Evolutionary conservation across 2,888 invertebrate genomes (phyloP).

Genomic region (Graphium colonna): DNA sequence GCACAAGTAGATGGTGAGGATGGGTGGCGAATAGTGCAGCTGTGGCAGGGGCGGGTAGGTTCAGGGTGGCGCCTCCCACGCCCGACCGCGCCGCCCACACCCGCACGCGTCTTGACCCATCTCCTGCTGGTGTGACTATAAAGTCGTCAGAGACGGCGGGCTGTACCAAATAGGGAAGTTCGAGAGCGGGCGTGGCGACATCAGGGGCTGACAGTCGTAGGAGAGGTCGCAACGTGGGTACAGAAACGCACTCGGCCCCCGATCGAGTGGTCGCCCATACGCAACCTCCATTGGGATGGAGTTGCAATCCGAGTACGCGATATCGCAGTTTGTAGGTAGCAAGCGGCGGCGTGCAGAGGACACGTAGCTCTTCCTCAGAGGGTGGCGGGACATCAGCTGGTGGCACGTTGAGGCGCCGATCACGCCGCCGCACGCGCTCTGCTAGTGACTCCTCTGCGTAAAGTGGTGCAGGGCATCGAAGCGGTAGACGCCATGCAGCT

Average conservation of each 20-base stretch:
- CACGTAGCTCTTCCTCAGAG: constrained; percentile 42
- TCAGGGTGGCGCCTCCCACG: constrained; percentile 28
- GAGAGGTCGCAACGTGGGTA: constrained; percentile 44
- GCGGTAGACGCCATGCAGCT: constrained; percentile 39
- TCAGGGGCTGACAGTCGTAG: constrained; percentile 34
- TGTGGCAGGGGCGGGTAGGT: constrained; percentile 26
- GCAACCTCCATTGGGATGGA: constrained; percentile 41
- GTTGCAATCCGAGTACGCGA: constrained; percentile 41
- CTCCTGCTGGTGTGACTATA: constrained; percentile 35
- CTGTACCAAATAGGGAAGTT: constrained; percentile 39
- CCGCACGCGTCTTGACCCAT: constrained; percentile 24
- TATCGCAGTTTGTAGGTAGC: constrained; percentile 28
- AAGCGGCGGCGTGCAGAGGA: constrained; percentile 41
- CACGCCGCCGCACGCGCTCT: constrained; percentile 30
- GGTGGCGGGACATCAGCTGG: constrained; percentile 30
- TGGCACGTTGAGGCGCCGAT: constrained; percentile 30
- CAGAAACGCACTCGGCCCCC: constrained; percentile 45
- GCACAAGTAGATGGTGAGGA: constrained; percentile 29
- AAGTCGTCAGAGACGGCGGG: constrained; percentile 39
- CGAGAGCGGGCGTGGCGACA: constrained; percentile 16
- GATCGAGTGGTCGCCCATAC: constrained; percentile 46
- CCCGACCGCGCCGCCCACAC: constrained; percentile 29
- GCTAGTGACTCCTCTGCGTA: constrained; percentile 29
- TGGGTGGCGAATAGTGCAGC: constrained; percentile 25
- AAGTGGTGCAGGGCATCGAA: constrained; percentile 31